Evolutionary conservation across 2,113 vertebrate genomes (phyloP), one percentile per base, ranked within the genome.

Genomic region (Anarrhichthys ocellatus): DNA sequence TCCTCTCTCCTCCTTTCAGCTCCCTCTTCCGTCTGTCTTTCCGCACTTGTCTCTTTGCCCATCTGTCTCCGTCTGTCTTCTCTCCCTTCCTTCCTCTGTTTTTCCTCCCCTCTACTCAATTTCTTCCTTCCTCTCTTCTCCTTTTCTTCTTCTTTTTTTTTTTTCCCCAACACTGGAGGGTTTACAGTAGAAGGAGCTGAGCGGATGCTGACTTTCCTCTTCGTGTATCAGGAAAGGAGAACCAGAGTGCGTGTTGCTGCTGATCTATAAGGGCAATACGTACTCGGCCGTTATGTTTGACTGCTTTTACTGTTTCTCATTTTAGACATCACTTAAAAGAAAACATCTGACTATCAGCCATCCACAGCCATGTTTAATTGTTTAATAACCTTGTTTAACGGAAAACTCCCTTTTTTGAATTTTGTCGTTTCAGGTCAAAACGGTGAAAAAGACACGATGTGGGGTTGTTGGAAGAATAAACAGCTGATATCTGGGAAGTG

Each of bases 1-100:
- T 83, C 84, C 86, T 90, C 85, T 90, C 85, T 91, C 88, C 84
- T 86, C 86, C 88, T 88, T 90, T 88, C 87, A 90, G 87, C 65
- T 86, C 87, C 76, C 85, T 86, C 87, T 89, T 89, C 75, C 67
- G 61, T 81, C 87, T 88, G 82, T 90, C 91, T 90, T 91, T 92
- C 92, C 86, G 81, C 90, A 87, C 90, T 92, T 86, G 87, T 93
- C 85, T 89, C 76, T 89, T 88, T 40, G 63, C 87, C 88, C 90
- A 92, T 94, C 91, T 92, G 85, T 72, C 89, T 91, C 82, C 22
- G 56, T 87, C 91, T 89, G 83, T 88, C 89, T 91, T 82, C 80
- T 73, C 80, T 89, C 80, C 74, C 73, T 88, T 89, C 83, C 85
- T 88, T 89, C 86, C 84, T 73, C 83, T 88, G 82, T 85, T 84